A percentile compares a stretch with the other conserved stretches of the same genome.
Conservation (phyloP, 1,140 invertebrate genomes). For the Artemia franciscana region DNA sequence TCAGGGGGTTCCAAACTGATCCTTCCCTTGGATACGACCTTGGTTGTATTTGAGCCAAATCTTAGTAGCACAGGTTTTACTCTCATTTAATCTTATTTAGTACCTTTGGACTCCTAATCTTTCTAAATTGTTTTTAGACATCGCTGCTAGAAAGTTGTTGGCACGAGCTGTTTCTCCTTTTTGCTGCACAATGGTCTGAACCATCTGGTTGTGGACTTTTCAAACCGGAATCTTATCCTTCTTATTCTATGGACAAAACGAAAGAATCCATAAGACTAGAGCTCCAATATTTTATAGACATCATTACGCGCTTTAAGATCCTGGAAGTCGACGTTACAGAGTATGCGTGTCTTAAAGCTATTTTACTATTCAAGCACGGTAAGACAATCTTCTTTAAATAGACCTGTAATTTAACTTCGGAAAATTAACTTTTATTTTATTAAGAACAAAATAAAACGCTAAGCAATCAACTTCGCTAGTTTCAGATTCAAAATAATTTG, state of each 20-base stretch:
- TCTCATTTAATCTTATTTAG: background rate
- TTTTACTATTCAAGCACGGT: conserved; percentile 86
- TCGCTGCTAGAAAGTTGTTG: conserved; percentile 87
- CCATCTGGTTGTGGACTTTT: conserved; percentile 54
- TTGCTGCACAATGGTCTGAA: conserved; percentile 91
- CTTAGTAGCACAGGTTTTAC: background rate
- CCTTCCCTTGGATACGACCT: no score
- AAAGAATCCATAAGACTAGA: conserved; percentile 24
- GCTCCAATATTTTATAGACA: conserved; percentile 55
- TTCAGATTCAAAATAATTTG: no score
- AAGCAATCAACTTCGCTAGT: no score
- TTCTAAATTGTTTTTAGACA: conserved; percentile 32
- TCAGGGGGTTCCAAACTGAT: no score
- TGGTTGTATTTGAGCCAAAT: no score
- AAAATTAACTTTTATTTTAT: no score
- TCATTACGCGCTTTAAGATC: conserved; percentile 57
- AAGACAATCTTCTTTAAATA: conserved; percentile 13
- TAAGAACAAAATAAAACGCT: no score
- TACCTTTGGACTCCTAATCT: background rate
- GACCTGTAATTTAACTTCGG: background rate
- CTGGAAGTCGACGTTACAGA: conserved; percentile 84
- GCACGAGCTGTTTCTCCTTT: conserved; percentile 84
- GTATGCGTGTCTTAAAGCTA: conserved; percentile 92
- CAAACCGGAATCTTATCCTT: conserved; percentile 22
- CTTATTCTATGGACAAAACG: conserved; percentile 23